phyloP scores from a whole-genome alignment of 2,888 invertebrate species.

The Quadroppia sp. region DNA sequence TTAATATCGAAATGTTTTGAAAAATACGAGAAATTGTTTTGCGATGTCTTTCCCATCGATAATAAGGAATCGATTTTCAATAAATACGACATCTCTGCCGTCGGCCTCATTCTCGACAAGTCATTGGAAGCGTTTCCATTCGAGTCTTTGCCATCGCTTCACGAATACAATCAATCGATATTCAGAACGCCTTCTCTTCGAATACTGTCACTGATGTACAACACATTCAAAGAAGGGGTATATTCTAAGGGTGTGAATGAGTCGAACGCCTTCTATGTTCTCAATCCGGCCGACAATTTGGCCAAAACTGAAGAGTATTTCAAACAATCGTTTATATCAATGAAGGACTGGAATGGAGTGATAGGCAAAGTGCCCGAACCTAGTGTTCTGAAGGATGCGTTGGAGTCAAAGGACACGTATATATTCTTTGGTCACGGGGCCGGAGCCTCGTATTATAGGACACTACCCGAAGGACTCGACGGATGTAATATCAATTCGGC shows the following conservation, averaged over 20 bases:
- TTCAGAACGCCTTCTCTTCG: slow-evolving; percentile 66
- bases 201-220: slow-evolving; percentile 49
- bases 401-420: slow-evolving; percentile 39
- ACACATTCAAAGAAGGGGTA: slow-evolving; percentile 32
- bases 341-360: slow-evolving; percentile 62
- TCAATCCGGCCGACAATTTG: slow-evolving; percentile 69
- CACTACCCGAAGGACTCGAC: slow-evolving; percentile 58
- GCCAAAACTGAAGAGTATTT: slow-evolving; percentile 63
- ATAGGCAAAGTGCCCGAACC: slow-evolving; percentile 58
- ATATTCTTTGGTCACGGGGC: slow-evolving; percentile 71
- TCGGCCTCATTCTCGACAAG: slow-evolving; percentile 49
- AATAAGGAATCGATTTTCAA: slow-evolving; percentile 6
- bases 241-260: slow-evolving; percentile 56
- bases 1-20: slow-evolving; percentile 11
- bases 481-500: slow-evolving; percentile 53
- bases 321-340: slow-evolving; percentile 50
- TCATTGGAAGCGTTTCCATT: slow-evolving; percentile 70
- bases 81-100: slow-evolving; percentile 44
- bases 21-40: slow-evolving; percentile 8
- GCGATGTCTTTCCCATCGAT: slow-evolving; percentile 24
- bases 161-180: slow-evolving; percentile 60
- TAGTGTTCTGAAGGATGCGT: background rate
- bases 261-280: slow-evolving; percentile 61
- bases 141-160: slow-evolving; percentile 67
- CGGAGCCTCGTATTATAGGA: slow-evolving; percentile 57